phyloP scores from a whole-genome alignment of 2,113 vertebrate genomes.

The Panthera leo region DNA sequence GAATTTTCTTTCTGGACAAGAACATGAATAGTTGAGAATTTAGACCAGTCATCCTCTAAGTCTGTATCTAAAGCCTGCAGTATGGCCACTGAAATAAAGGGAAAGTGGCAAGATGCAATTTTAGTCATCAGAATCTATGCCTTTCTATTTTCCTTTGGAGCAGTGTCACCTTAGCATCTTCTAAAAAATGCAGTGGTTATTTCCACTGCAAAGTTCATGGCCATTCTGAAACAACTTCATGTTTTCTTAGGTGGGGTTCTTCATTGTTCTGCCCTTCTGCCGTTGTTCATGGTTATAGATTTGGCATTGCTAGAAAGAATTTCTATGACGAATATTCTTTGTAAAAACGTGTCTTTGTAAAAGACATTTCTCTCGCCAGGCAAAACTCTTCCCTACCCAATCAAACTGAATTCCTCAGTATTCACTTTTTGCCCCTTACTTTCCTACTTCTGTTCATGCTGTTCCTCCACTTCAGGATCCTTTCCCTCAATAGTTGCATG shows the following conservation, averaged over 20 bases:
- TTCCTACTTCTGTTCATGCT: background rate
- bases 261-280: background rate
- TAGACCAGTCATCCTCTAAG: background rate
- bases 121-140: background rate
- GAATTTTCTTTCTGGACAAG: conserved; percentile 12
- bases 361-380: background rate
- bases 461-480: background rate
- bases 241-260: background rate
- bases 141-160: background rate
- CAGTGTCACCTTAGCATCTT: background rate
- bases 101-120: background rate
- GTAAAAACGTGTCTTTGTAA: background rate
- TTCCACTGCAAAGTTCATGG: background rate
- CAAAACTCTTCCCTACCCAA: background rate
- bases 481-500: fast-evolving
- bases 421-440: background rate
- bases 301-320: background rate
- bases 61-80: background rate
- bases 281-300: background rate
- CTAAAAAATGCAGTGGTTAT: background rate
- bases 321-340: background rate
- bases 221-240: background rate
- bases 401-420: background rate
- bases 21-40: background rate
- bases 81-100: background rate